phyloP scores from a whole-genome alignment of 2,113 vertebrate species.

The Oryzias melastigma region DNA sequence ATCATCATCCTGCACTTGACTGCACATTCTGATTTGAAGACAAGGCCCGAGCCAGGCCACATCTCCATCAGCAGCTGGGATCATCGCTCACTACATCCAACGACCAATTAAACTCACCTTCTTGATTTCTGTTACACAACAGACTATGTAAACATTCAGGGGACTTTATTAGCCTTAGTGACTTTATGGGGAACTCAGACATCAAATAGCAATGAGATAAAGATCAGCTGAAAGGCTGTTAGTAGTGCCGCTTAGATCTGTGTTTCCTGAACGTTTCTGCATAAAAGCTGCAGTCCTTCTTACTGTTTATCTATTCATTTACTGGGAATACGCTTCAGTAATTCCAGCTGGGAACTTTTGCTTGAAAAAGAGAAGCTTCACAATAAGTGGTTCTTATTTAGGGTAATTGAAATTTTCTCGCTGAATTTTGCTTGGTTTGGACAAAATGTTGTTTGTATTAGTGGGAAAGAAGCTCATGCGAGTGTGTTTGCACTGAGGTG shows the following conservation, averaged over 20 bases:
- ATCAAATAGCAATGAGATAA: constrained; percentile 72
- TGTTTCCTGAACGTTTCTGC: constrained; percentile 55
- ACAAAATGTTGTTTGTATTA: background rate
- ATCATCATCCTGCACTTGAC: constrained; percentile 32
- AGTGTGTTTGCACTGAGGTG: background rate
- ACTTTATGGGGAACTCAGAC: constrained; percentile 54
- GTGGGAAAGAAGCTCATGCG: background rate
- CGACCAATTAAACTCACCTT: constrained; percentile 37
- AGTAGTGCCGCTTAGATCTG: constrained; percentile 44
- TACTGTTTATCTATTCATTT: constrained; percentile 36
- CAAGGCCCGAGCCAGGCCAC: constrained; percentile 26
- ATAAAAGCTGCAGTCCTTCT: constrained; percentile 31
- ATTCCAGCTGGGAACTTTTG: constrained; percentile 6
- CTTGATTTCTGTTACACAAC: constrained; percentile 51
- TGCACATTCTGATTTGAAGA: constrained; percentile 38
- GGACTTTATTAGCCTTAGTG: constrained; percentile 51
- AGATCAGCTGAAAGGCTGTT: constrained; percentile 53
- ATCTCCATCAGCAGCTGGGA: constrained; percentile 25
- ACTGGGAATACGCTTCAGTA: constrained; percentile 29
- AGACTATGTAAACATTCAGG: constrained; percentile 54
- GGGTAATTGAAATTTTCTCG: constrained; percentile 5
- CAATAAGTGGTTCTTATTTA: no score
- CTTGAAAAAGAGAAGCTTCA: no score
- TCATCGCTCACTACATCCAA: constrained; percentile 15
- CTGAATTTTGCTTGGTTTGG: background rate